These are phyloP conservation scores for Microchrysa polita DNA, from an alignment of 2,888 invertebrate genomes.

Conservation along the genomic window DNA sequence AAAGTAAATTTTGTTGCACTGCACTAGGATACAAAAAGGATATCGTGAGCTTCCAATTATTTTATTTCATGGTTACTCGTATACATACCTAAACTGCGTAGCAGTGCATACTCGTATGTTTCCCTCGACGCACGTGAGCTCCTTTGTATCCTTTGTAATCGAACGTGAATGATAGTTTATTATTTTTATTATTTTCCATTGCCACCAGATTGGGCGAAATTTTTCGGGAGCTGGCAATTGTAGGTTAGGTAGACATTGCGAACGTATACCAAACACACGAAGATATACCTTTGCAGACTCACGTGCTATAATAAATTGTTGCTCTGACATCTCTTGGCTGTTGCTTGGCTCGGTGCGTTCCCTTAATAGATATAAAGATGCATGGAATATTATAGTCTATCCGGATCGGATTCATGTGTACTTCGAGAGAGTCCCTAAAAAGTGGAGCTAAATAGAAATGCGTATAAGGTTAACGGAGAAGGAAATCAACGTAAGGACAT, in stretches of 20 bases:
- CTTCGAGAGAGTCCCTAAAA: background rate
- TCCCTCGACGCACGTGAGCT: constrained; percentile 18
- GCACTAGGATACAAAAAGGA: background rate
- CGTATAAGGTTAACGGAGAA: background rate
- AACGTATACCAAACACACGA: background rate
- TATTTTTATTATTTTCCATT: constrained; percentile 46
- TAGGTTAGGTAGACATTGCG: constrained; percentile 20
- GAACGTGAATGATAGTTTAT: constrained; percentile 46
- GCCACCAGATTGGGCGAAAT: background rate
- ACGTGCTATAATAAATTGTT: constrained; percentile 45
- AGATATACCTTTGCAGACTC: constrained; percentile 26
- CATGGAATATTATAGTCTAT: constrained; percentile 4
- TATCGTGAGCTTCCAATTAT: constrained; percentile 7
- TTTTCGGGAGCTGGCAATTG: constrained; percentile 23
- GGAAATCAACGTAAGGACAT: background rate
- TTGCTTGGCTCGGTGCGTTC: constrained; percentile 29
- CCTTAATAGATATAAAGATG: constrained; percentile 10
- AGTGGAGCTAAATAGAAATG: background rate
- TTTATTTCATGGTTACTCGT: constrained; percentile 25
- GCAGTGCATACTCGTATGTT: no score
- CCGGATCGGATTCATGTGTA: background rate
- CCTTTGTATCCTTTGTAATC: constrained; percentile 15
- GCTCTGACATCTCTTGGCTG: constrained; percentile 24
- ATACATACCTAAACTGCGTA: no score
- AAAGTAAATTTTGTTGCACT: background rate